A percentile compares a stretch with the other conserved stretches of the same genome.
These are phyloP conservation scores for Helostoma temminkii DNA, from an alignment of 2,797 vertebrate genomes.

Conservation along the genomic window DNA sequence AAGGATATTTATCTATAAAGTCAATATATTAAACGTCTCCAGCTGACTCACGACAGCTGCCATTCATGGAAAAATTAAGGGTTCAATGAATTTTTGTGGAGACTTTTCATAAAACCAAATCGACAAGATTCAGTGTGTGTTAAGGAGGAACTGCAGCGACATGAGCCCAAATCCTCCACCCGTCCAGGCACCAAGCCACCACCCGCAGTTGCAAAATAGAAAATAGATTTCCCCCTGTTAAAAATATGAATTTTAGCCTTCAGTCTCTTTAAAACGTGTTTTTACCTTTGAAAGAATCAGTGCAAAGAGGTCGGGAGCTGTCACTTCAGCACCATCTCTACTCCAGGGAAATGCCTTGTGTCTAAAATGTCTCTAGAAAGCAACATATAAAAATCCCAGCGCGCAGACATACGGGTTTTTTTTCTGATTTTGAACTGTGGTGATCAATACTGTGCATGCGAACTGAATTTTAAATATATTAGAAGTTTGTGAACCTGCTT, in stretches of 20 bases:
- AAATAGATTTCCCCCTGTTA: slow-evolving; percentile 7
- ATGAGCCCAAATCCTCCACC: slow-evolving; percentile 52
- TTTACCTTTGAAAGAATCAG: background rate
- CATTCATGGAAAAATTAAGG: background rate
- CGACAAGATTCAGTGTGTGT: slow-evolving; percentile 13
- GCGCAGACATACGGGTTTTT: too few species aligned
- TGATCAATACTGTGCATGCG: background rate
- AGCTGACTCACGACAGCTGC: background rate
- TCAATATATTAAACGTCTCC: background rate
- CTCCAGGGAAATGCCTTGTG: background rate
- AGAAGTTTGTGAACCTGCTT: background rate
- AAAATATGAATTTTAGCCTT: background rate
- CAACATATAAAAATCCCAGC: too few species aligned
- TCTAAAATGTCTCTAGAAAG: background rate
- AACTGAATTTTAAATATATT: background rate
- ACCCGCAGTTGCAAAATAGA: slow-evolving; percentile 24
- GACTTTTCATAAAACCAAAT: background rate
- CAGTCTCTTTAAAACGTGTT: background rate
- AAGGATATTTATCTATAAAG: background rate
- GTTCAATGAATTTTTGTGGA: background rate
- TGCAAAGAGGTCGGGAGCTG: slow-evolving; percentile 28
- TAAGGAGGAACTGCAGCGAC: slow-evolving; percentile 22
- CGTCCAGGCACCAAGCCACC: slow-evolving; percentile 36
- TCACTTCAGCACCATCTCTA: slow-evolving; percentile 49
- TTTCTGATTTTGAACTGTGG: background rate